Base-by-base conservation (phyloP, 2,888 invertebrate genomes). In the Lamellibrachia satsuma region DNA sequence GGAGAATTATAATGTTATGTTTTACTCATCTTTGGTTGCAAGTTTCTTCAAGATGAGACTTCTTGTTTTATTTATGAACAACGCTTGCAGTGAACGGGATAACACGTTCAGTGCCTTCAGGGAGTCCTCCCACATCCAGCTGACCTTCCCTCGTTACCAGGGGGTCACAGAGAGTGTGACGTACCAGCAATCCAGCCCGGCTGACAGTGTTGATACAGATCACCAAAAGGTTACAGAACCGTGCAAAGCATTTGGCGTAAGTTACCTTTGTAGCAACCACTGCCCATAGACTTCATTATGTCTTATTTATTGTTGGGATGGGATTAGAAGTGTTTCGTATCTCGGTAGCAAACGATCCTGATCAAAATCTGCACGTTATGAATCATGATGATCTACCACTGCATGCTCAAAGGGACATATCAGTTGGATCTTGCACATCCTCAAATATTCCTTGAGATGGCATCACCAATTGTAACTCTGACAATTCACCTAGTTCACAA, bases 231-330 rank as follows among this genome's bases (percentile, higher is more conserved):
- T 6, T 92, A 8, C 93, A 93, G 57, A 52, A n/a, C 92, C 95
- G 3, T 96, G 96, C 94, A 92, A 93, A 52, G 92, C 93, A 27
- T 96, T 94, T 94, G 95, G 95, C 57, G 96, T 96, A 94, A 95
- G 95, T 93, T 55, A 52, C 52, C 39, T 22, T 51, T 60, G 27
- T 90, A 92, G 60, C 9, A 51, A 22, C 75, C 0, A 22, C 75
- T 22, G 22, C 52, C 51, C n/a, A 11, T 91, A 6, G 39, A 11
- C 15, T 52, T 91, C 15, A 22, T 22, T 91, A 52, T 91, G 7
- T 52, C 39, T 7, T 52, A 91, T 91, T 15, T 91, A 15, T 91
- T 11, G 15, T 52, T 52, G 52, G 2, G 52, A 22, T 75, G 22
- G 75, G n/a, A 15, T 75, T 11, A 22, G 6, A 75, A 22, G 4